Evolutionary conservation across 2,797 vertebrate species (phyloP).

Genomic region (Pseudocheirus occidentalis): DNA sequence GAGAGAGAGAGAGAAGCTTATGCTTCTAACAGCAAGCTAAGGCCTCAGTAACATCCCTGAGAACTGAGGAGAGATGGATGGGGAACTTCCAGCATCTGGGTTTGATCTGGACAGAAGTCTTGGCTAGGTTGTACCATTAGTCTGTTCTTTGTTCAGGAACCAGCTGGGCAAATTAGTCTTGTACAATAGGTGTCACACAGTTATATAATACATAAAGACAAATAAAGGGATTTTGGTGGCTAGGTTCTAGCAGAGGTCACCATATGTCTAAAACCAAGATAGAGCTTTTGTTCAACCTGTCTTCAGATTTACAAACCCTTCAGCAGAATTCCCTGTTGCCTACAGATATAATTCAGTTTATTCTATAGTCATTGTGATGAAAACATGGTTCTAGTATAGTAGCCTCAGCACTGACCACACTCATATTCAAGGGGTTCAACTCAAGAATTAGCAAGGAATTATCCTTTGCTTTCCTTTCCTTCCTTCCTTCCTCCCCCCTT

Average conservation of each 20-base stretch:
- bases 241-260: neutral
- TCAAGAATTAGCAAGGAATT: neutral
- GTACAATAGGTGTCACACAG: neutral
- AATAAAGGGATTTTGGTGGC: neutral
- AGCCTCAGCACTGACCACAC: neutral
- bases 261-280: neutral
- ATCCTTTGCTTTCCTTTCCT: neutral
- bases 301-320: neutral
- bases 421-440: neutral
- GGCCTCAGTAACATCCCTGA: neutral
- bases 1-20: neutral
- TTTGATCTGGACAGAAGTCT: neutral
- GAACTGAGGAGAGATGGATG: neutral
- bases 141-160: neutral
- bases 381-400: neutral
- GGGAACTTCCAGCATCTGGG: neutral
- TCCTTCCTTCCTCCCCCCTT: neutral
- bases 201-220: neutral
- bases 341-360: neutral
- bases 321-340: neutral
- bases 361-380: neutral
- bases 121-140: neutral
- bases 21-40: neutral
- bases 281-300: neutral
- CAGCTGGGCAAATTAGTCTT: neutral